A percentile compares a stretch with the other conserved stretches of the same genome.
Evolutionary conservation across 1,140 invertebrate genomes (phyloP).

Genomic region (Habropoda laboriosa): DNA sequence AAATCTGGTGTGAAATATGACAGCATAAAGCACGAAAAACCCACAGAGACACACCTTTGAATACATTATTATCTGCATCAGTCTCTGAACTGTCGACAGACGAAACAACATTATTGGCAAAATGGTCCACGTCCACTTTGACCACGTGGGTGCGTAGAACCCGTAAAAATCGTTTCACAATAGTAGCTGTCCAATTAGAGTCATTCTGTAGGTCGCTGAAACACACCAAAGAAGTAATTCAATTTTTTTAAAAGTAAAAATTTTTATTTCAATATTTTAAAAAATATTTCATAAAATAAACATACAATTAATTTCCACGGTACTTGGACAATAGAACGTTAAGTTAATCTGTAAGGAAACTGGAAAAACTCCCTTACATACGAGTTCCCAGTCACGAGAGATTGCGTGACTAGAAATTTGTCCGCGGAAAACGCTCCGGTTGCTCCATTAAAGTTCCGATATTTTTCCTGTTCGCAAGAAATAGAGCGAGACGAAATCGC

Average conservation of each 20-base stretch:
- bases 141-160: slow-evolving; percentile 75
- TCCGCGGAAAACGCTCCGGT: background rate
- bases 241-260: background rate
- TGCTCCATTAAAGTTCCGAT: slow-evolving; percentile 2
- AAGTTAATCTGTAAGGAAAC: background rate
- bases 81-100: slow-evolving; percentile 40
- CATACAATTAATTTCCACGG: background rate
- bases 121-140: slow-evolving; percentile 70
- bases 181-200: slow-evolving; percentile 60
- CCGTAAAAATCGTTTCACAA: slow-evolving; percentile 65
- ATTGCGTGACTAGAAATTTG: slow-evolving; percentile 19
- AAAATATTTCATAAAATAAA: background rate
- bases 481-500: slow-evolving; percentile 7
- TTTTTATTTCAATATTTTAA: too few relatives aligned
- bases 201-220: slow-evolving; percentile 35
- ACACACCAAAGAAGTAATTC: background rate
- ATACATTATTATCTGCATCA: slow-evolving; percentile 37
- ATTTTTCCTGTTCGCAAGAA: slow-evolving; percentile 20
- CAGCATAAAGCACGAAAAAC: background rate
- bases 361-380: background rate
- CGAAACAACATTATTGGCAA: slow-evolving; percentile 28
- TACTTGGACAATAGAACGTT: background rate
- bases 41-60: slow-evolving; percentile 65
- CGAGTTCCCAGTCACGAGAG: background rate
- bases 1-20: too few relatives aligned